Evolutionary conservation across 2,888 invertebrate species (phyloP).

Genomic region (Tupiocoris notatus): DNA sequence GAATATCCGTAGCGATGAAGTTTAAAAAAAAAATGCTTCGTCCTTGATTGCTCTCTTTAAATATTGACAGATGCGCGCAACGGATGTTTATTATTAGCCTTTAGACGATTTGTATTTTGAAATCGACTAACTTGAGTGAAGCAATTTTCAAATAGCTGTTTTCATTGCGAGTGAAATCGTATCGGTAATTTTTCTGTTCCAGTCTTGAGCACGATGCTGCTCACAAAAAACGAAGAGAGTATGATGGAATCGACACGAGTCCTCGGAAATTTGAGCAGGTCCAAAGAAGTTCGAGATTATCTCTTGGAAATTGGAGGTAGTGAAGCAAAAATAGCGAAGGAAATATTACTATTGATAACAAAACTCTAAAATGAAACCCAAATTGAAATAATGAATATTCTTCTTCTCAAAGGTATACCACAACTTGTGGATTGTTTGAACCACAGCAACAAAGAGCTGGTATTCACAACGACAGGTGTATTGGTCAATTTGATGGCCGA

Average conservation of each 20-base stretch:
- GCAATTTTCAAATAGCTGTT: no score
- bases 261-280: conserved; percentile 77
- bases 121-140: no score
- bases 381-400: background rate
- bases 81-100: no score
- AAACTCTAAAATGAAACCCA: background rate
- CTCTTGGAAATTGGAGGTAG: conserved; percentile 66
- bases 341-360: background rate
- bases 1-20: no score
- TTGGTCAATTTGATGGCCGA: conserved; percentile 74
- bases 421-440: conserved; percentile 62
- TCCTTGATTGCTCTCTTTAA: no score
- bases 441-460: conserved; percentile 61
- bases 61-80: no score
- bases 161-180: no score
- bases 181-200: no score
- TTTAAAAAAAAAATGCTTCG: no score
- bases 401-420: conserved; percentile 55
- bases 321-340: background rate
- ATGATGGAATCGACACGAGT: conserved; percentile 73
- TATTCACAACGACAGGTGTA: conserved; percentile 77
- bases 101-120: no score
- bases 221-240: conserved; percentile 57
- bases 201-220: conserved; percentile 57
- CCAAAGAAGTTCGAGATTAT: conserved; percentile 63